A percentile compares a stretch with the other conserved stretches of the same genome.
phyloP scores from a whole-genome alignment of 1,140 invertebrate species.

The Lycorma delicatula region DNA sequence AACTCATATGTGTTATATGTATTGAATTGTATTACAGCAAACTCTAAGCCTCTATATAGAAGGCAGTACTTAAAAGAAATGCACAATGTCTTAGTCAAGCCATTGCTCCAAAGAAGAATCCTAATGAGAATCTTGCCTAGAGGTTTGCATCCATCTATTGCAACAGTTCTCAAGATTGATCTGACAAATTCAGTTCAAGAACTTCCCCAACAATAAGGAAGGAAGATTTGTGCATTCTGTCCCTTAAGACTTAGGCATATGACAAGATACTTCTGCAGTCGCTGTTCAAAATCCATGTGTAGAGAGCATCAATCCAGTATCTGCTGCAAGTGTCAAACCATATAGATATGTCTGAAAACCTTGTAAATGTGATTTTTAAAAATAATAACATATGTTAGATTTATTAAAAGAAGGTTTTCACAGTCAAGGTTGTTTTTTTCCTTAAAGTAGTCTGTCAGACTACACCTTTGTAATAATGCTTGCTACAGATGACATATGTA shows the following conservation, averaged over 20 bases:
- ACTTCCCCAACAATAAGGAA: background rate
- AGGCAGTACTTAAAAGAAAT: background rate
- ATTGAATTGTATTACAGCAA: background rate
- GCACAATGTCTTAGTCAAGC: background rate
- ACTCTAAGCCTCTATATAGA: background rate
- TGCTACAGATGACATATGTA: background rate
- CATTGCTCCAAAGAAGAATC: background rate
- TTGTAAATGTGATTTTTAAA: background rate
- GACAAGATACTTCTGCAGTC: background rate
- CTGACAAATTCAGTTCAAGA: background rate
- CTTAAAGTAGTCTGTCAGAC: background rate
- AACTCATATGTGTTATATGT: constrained; percentile 13
- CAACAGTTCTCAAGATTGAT: background rate
- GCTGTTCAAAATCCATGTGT: background rate
- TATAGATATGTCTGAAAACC: background rate
- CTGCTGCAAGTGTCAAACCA: no score
- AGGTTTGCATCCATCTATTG: background rate
- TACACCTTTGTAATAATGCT: constrained; percentile 1
- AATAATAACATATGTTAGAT: background rate
- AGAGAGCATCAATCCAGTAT: background rate
- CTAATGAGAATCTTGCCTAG: background rate
- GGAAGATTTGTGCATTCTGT: background rate
- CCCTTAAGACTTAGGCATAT: background rate
- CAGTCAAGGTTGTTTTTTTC: background rate
- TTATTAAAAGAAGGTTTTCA: background rate